Evolutionary conservation across 2,797 vertebrate genomes (phyloP).

Genomic region (Pipistrellus nathusii): DNA sequence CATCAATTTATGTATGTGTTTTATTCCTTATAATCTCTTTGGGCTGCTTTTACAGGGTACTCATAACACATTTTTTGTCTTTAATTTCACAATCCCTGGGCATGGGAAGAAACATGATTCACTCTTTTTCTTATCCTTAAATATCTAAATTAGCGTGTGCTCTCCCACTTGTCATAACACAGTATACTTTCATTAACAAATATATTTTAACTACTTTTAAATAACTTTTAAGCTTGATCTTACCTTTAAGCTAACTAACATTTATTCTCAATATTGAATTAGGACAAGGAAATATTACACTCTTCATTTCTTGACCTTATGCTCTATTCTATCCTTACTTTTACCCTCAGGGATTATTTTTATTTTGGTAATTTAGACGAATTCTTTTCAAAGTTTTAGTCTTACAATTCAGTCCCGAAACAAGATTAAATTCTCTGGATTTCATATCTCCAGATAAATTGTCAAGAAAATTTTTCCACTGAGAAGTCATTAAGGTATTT

Average conservation of each 20-base stretch:
- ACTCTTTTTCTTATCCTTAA: not conserved
- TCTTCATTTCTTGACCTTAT: not conserved
- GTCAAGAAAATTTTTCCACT: not conserved
- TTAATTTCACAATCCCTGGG: not conserved
- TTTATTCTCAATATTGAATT: not conserved
- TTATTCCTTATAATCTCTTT: not conserved
- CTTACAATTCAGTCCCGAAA: not conserved
- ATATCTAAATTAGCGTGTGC: not conserved
- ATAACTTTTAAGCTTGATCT: not conserved
- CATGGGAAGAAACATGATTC: not conserved
- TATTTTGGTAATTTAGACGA: not conserved
- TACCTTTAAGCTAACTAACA: not conserved
- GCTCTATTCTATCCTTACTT: not conserved
- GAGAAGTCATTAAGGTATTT: not conserved
- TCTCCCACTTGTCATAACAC: not conserved
- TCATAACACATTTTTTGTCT: not conserved
- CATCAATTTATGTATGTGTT: not conserved
- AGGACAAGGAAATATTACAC: not conserved
- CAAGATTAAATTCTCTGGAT: not conserved
- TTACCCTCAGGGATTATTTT: not conserved
- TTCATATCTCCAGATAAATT: not conserved
- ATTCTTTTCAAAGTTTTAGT: not conserved
- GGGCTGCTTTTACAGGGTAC: not conserved
- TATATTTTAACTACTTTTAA: not conserved
- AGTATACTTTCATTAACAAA: not conserved